A percentile compares a stretch with the other conserved stretches of the same genome.
Conservation (phyloP, 2,888 invertebrate genomes). For the Cyrtodaria siliqua region DNA sequence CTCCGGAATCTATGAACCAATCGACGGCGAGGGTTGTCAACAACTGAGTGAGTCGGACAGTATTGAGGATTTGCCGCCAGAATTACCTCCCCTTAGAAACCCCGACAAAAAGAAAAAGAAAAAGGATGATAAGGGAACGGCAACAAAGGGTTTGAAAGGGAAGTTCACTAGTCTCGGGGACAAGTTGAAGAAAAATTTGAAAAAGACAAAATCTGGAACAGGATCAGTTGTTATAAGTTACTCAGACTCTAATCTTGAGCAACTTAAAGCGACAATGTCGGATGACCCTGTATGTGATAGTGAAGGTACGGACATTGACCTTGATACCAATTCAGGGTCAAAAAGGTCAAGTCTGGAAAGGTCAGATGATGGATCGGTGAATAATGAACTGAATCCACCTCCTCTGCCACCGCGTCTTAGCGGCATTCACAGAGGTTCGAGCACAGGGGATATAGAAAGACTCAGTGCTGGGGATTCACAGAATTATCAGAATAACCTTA, state of each 20-base stretch:
- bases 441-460: constrained; percentile 37
- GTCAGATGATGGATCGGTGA: constrained; percentile 27
- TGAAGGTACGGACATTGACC: constrained; percentile 69
- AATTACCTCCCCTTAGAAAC: constrained; percentile 55
- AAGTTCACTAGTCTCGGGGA: constrained; percentile 37
- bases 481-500: background rate
- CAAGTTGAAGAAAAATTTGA: constrained; percentile 54
- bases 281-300: constrained; percentile 60
- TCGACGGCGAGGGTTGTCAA: constrained; percentile 38
- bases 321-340: constrained; percentile 38
- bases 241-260: constrained; percentile 43
- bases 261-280: constrained; percentile 19
- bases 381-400: constrained; percentile 49
- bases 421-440: constrained; percentile 46
- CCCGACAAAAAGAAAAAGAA: constrained; percentile 61
- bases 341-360: constrained; percentile 25
- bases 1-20: constrained; percentile 69
- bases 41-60: constrained; percentile 54
- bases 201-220: constrained; percentile 49
- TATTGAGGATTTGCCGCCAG: constrained; percentile 48
- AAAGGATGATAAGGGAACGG: constrained; percentile 46
- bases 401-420: constrained; percentile 72
- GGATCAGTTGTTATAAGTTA: no score
- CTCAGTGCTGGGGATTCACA: constrained; percentile 11
- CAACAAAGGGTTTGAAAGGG: constrained; percentile 47